Evolutionary conservation across 2,888 invertebrate genomes (phyloP), one percentile per base, ranked within the genome.

Genomic region (Palloptera scutellata): DNA sequence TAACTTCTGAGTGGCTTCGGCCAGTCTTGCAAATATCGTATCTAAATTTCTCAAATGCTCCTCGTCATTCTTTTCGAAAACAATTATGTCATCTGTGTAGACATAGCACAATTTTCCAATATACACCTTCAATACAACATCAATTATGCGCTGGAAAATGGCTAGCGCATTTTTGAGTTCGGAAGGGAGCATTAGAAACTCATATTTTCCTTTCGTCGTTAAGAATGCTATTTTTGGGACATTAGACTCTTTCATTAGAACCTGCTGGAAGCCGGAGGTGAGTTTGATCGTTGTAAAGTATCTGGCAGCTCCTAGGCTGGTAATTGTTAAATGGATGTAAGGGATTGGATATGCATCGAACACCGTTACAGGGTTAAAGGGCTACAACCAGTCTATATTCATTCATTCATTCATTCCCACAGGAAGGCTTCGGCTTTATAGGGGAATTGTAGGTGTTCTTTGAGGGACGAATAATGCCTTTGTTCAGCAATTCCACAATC

Each of bases 261-360:
- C 64, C 20, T 67, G 67, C 42, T 67, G 62, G 19, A 70, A 70
- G n/a, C 66, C 65, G 9, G 67, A 69, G 12, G 69, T 69, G n/a
- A 71, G 42, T 48, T 67, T 67, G 4, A 71, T 58, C 4, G 69
- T 67, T 4, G 64, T 62, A 41, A 66, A 68, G 10, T 61, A 66
- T 51, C 64, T 66, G 4, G 30, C 45, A 19, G 66, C 61, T 40
- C 69, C 67, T 41, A 69, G 17, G 17, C 67, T 67, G 12, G 63
- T 61, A 13, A 71, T 20, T 30, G 61, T 63, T 12, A 54, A 63
- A n/a, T 59, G 61, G 13, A 64, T 66, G 41, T 60, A 64, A 1
- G 70, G 64, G 30, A 59, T 61, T 1, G 66, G 45, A 41, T 63
- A 61, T 51, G 68, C 57, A 40, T 65, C 61, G 12, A 65, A 20